Evolutionary conservation across 1,140 invertebrate genomes (phyloP), one percentile per base, ranked within the genome.

Genomic region (Panagrolaimus sp.): DNA sequence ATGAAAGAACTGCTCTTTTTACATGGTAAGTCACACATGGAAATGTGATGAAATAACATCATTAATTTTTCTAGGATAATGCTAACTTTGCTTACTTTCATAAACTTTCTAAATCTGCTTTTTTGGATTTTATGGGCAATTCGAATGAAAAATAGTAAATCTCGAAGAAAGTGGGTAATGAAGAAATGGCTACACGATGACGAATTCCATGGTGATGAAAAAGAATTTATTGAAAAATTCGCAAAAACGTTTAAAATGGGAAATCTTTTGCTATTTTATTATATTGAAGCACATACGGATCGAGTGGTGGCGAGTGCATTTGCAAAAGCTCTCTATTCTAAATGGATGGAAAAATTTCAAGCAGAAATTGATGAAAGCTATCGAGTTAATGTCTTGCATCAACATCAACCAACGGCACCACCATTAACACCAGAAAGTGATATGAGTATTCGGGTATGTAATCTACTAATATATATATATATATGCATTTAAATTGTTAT

Each of bases 231-330:
- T 61, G 25, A 42, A 14, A 63, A 72, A 38, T 72, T 72, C 45
- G 70, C 70, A 1, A 57, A 27, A 11, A 42, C 31, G 11, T 72
- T 72, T 20, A 51, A 62, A 11, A 71, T 64, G 57, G 68, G 70
- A 9, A 70, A 72, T 65, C 61, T 72, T 16, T 46, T 72, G 13
- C 46, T 71, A 4, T 72, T 72, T 47, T 72, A 72, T 42, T 72
- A 69, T 57, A 72, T 72, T 47, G 70, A 72, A 46, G 70, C 70
- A 4, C 70, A 72, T 53, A 72, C 71, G 9, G 68, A 72, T 47
- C 16, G 70, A 46, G 70, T 72, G 5, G 70, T 72, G 47, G 70
- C 70, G 14, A 72, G 70, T 62, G 69, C 44, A 66, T 48, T 16
- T 45, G n/a, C n/a, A 27, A 66, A 66, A 38, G 31, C 2, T 38